These are phyloP conservation scores for Momotus momota DNA, from an alignment of 2,797 vertebrate species.

Conservation along the genomic window DNA sequence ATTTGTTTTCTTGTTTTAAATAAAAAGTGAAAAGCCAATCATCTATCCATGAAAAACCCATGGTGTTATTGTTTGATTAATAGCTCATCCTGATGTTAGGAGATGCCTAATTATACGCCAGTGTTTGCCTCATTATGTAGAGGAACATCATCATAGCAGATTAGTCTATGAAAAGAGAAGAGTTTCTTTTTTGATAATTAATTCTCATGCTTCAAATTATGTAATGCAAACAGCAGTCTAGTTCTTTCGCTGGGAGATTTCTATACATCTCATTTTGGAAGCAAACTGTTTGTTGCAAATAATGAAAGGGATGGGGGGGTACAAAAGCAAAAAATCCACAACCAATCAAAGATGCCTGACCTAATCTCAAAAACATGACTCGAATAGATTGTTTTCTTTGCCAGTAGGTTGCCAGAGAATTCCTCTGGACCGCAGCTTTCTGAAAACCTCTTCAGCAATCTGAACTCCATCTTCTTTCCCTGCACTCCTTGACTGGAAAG, in stretches of 20 bases:
- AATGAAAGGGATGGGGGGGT: neutral
- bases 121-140: constrained; percentile 65
- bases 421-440: neutral
- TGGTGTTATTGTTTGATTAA: constrained; percentile 73
- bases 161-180: constrained; percentile 55
- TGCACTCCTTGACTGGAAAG: neutral
- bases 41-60: constrained; percentile 38
- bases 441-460: neutral
- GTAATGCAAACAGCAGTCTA: neutral
- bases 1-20: constrained; percentile 39
- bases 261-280: neutral
- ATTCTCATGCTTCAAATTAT: constrained; percentile 19
- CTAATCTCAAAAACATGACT: constrained; percentile 4
- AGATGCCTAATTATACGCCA: constrained; percentile 75
- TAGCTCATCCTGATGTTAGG: constrained; percentile 46
- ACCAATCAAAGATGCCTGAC: neutral
- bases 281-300: constrained; percentile 29
- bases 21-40: constrained; percentile 29
- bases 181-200: constrained; percentile 57
- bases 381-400: constrained; percentile 23
- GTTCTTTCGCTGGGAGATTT: neutral
- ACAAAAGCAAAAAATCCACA: neutral
- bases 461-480: neutral
- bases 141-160: constrained; percentile 59
- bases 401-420: neutral